phyloP scores from a whole-genome alignment of 2,888 invertebrate genomes.

The Ischnura elegans region DNA sequence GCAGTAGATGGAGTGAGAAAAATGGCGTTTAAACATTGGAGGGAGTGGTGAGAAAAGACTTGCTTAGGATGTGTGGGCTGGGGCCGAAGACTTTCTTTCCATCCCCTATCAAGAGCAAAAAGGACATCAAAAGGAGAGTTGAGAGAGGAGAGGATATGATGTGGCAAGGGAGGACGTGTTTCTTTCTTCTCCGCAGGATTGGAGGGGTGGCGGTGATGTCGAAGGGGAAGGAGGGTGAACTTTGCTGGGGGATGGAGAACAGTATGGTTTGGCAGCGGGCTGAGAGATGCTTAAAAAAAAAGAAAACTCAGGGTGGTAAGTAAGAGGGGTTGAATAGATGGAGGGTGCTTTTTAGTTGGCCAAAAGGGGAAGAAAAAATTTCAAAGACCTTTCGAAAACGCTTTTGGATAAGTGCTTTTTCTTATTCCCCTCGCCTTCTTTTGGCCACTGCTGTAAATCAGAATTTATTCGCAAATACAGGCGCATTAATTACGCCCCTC shows the following conservation, averaged over 20 bases:
- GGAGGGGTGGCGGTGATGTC: no score
- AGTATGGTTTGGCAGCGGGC: no score
- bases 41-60: no score
- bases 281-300: background rate
- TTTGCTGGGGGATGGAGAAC: no score
- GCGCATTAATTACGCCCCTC: background rate
- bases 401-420: conserved; percentile 43
- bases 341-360: background rate
- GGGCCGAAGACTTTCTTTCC: no score
- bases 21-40: no score
- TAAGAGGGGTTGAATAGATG: background rate
- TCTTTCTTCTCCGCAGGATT: background rate
- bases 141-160: background rate
- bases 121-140: background rate
- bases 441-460: conserved; percentile 25
- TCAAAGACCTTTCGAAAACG: conserved; percentile 19
- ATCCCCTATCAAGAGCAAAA: no score
- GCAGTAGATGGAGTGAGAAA: no score
- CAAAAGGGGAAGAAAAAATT: background rate
- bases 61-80: no score
- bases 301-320: background rate
- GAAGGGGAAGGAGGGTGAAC: background rate
- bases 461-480: background rate
- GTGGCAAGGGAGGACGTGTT: background rate
- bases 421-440: background rate